Percentiles rank a stretch among this genome's conserved stretches.
phyloP scores from a whole-genome alignment of 2,113 vertebrate genomes.

The Uropsilus gracilis region DNA sequence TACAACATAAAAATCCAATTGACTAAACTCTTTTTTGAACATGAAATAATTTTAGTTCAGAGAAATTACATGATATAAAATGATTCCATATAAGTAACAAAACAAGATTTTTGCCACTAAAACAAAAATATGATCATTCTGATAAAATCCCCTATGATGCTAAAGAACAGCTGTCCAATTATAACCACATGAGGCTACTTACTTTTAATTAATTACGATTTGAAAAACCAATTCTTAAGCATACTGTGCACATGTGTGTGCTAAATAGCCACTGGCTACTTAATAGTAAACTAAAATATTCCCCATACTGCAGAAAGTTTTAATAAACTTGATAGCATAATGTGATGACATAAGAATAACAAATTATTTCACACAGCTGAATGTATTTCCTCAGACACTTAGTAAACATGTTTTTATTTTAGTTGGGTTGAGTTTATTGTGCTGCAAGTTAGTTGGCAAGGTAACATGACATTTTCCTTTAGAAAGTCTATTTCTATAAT shows the following conservation, averaged over 20 bases:
- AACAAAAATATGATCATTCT: not conserved
- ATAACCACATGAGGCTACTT: not conserved
- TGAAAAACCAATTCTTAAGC: too few relatives aligned
- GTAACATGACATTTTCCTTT: constrained; percentile 15
- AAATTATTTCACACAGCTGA: not conserved
- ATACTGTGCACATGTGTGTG: not conserved
- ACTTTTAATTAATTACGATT: not conserved
- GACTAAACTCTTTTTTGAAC: not conserved
- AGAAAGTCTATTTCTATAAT: not conserved
- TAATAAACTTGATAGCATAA: too few relatives aligned
- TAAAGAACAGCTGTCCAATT: not conserved
- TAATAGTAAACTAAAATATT: not conserved
- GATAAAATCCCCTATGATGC: not conserved
- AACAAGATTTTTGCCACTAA: not conserved
- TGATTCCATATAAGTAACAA: constrained; percentile 13
- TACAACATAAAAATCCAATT: too few relatives aligned
- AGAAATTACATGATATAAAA: not conserved
- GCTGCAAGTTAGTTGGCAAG: not conserved
- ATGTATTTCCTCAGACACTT: not conserved
- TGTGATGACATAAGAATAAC: not conserved
- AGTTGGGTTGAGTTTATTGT: not conserved
- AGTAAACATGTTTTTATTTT: not conserved
- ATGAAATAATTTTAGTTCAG: constrained; percentile 42
- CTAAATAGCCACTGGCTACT: not conserved
- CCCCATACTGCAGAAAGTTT: not conserved